Conservation (phyloP, 2,797 vertebrate genomes). For the Hoplostethus mediterraneus region DNA sequence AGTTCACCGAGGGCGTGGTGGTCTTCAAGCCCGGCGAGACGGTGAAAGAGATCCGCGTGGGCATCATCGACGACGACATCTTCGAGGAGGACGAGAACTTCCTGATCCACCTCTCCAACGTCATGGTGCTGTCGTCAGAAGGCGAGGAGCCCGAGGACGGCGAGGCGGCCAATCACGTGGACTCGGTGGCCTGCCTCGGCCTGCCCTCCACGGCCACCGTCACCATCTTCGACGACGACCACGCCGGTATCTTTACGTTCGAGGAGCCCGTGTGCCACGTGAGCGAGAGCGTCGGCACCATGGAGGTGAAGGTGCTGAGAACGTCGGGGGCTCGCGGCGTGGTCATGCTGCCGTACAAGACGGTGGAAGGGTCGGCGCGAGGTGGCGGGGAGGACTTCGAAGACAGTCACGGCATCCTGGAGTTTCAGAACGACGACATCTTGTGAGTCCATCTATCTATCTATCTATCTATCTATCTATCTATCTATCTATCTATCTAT, state of each 20-base stretch:
- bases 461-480: neutral
- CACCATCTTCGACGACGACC: constrained; percentile 98
- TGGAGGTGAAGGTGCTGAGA: constrained; percentile 98
- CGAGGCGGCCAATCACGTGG: constrained; percentile 88
- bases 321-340: constrained; percentile 96
- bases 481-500: neutral
- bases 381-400: constrained; percentile 98
- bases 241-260: constrained; percentile 98
- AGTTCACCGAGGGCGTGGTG: constrained; percentile 96
- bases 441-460: constrained; percentile 89
- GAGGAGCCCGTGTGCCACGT: constrained; percentile 94
- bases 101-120: constrained; percentile 93
- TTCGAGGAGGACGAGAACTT: constrained; percentile 99
- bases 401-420: constrained; percentile 93
- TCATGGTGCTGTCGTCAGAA: constrained; percentile 86
- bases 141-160: constrained; percentile 85
- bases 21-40: constrained; percentile 96
- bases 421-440: constrained; percentile 99
- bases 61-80: constrained; percentile 98
- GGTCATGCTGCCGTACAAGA: constrained; percentile 96
- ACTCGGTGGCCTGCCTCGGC: constrained; percentile 90
- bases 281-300: constrained; percentile 96
- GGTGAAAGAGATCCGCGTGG: constrained; percentile 95
- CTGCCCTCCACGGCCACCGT: constrained; percentile 91
- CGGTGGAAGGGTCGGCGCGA: constrained; percentile 93